phyloP scores from a whole-genome alignment of 2,888 invertebrate species.

The Drosophila pegasa region DNA sequence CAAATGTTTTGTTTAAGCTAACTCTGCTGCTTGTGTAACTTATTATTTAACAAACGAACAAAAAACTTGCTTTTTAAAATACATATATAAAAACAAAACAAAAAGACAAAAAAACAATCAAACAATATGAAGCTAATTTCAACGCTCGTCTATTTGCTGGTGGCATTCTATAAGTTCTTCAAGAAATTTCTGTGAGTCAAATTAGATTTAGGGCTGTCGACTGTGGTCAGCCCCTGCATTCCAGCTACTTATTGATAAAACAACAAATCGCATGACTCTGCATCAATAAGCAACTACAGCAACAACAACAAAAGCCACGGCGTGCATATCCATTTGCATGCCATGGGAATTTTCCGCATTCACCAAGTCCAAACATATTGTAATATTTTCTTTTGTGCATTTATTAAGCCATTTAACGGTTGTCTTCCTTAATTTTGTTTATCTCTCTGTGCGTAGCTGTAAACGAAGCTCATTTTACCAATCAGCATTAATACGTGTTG shows the following conservation, averaged over 20 bases:
- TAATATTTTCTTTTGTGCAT: constrained; percentile 23
- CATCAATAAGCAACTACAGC: not conserved
- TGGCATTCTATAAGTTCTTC: constrained; percentile 72
- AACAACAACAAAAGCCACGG: not conserved
- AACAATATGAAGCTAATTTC: constrained; percentile 69
- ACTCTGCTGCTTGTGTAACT: constrained; percentile 12
- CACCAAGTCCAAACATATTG: constrained; percentile 20
- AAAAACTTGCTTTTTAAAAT: not conserved
- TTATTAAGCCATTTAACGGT: constrained; percentile 19
- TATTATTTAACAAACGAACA: not conserved
- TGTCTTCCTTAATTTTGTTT: constrained; percentile 35
- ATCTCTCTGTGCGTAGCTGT: constrained; percentile 10
- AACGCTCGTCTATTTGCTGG: constrained; percentile 63
- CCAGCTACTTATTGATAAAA: constrained; percentile 52
- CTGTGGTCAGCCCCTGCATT: not conserved
- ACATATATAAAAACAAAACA: no score
- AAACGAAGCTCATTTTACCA: no score
- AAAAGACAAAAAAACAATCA: not conserved
- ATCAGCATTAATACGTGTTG: not conserved
- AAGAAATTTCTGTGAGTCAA: constrained; percentile 72
- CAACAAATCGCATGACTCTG: constrained; percentile 25
- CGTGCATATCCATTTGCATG: constrained; percentile 30
- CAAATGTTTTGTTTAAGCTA: constrained; percentile 4
- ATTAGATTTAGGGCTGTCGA: not conserved
- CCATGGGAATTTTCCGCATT: constrained; percentile 28